These are phyloP conservation scores for Dascyllus trimaculatus DNA, from an alignment of 2,113 vertebrate species.

Conservation along the genomic window DNA sequence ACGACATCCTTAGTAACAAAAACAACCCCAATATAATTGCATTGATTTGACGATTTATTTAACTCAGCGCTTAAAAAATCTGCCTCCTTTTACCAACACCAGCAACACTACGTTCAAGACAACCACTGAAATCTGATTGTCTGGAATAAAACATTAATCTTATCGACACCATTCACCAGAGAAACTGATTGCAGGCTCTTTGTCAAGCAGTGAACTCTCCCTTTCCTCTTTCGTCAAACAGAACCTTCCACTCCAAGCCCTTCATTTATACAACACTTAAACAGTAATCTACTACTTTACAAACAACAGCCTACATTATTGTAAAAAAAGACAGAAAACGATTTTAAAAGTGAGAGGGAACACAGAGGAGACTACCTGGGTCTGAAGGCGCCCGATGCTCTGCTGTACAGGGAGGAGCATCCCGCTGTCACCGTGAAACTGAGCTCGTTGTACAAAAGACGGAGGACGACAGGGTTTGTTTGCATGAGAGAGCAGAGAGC, in stretches of 20 bases:
- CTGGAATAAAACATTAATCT: no score
- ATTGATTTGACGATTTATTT: no score
- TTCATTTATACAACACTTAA: background rate
- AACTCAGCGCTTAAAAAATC: no score
- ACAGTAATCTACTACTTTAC: background rate
- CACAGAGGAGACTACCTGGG: conserved; percentile 14
- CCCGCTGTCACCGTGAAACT: conserved; percentile 33
- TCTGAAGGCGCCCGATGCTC: conserved; percentile 27
- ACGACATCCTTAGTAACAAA: no score
- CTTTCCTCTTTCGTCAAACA: background rate
- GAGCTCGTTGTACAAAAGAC: conserved; percentile 11
- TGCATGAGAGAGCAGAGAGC: background rate
- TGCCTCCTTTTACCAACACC: no score
- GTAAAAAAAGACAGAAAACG: background rate
- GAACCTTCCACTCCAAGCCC: conserved; percentile 12
- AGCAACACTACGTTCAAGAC: no score
- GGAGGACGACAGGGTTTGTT: conserved; percentile 17
- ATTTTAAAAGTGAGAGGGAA: conserved; percentile 2
- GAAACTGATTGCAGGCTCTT: no score
- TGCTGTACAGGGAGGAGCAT: conserved; percentile 40
- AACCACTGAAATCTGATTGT: no score
- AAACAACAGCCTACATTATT: background rate
- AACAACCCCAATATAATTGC: no score
- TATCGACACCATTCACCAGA: no score
- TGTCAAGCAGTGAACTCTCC: no score